Evolutionary conservation across 2,888 invertebrate genomes (phyloP).

Genomic region (Tillus elongatus): DNA sequence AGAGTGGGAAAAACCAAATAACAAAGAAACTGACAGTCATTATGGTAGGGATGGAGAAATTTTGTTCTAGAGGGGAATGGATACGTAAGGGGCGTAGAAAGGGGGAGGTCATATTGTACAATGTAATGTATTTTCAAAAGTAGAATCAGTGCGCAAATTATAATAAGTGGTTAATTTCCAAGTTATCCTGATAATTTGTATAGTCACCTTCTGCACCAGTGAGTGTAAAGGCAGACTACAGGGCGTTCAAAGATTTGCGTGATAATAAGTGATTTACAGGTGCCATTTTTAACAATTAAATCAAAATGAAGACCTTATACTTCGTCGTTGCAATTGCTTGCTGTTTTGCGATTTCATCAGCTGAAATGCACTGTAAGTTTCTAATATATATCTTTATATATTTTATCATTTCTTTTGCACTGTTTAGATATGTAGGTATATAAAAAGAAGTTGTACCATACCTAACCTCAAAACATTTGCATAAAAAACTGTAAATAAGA

Average conservation of each 20-base stretch:
- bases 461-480: no score
- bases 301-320: constrained; percentile 13
- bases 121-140: no score
- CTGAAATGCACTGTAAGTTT: constrained; percentile 1
- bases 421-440: no score
- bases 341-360: background rate
- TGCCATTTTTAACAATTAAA: background rate
- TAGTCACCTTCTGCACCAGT: constrained; percentile 82
- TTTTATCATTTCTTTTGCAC: no score
- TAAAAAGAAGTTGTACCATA: no score
- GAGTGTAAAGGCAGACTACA: constrained; percentile 71
- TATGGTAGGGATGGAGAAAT: constrained; percentile 6
- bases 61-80: no score
- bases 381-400: background rate
- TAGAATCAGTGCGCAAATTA: constrained; percentile 31
- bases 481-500: no score
- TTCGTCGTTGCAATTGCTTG: background rate
- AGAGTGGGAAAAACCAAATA: constrained; percentile 16
- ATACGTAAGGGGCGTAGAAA: no score
- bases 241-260: constrained; percentile 11
- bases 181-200: constrained; percentile 16
- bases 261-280: background rate
- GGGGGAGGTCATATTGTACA: no score
- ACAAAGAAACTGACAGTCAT: constrained; percentile 26
- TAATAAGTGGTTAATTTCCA: constrained; percentile 19